phyloP scores from a whole-genome alignment of 2,113 vertebrate genomes.

The Salvelinus fontinalis region DNA sequence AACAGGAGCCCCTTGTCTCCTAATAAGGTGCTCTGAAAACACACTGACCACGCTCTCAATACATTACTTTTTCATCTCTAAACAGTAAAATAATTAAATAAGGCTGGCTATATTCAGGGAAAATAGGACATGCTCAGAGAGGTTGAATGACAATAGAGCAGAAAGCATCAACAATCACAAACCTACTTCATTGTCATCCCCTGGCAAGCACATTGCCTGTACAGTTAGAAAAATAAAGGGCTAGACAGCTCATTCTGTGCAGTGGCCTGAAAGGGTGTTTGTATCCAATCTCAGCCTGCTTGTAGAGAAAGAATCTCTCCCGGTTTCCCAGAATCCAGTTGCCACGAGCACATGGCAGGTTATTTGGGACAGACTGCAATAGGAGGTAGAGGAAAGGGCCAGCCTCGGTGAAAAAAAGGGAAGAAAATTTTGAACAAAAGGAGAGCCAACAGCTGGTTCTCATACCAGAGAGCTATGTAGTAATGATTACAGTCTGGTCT shows the following conservation, averaged over 20 bases:
- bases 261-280: conserved; percentile 25
- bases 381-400: conserved; percentile 19
- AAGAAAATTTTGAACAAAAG: conserved; percentile 4
- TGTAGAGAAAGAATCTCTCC: conserved; percentile 62
- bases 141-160: conserved; percentile 40
- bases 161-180: conserved; percentile 42
- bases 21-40: conserved; percentile 54
- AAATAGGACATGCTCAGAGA: background rate
- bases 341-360: conserved; percentile 45
- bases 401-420: conserved; percentile 1
- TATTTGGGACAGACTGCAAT: conserved; percentile 48
- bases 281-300: conserved; percentile 41
- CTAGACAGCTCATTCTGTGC: conserved; percentile 43
- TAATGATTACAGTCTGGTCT: conserved; percentile 35
- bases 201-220: conserved; percentile 24
- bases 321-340: conserved; percentile 60
- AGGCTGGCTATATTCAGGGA: conserved; percentile 21
- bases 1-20: conserved; percentile 58
- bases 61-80: conserved; percentile 27
- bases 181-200: conserved; percentile 25
- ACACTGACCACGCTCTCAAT: conserved; percentile 37
- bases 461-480: conserved; percentile 51
- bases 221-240: conserved; percentile 28
- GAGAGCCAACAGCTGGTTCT: conserved; percentile 66
- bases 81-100: conserved; percentile 25